Percentiles rank a stretch among this genome's conserved stretches.
Conservation (phyloP, 2,888 invertebrate genomes). For the Pollenia labialis region DNA sequence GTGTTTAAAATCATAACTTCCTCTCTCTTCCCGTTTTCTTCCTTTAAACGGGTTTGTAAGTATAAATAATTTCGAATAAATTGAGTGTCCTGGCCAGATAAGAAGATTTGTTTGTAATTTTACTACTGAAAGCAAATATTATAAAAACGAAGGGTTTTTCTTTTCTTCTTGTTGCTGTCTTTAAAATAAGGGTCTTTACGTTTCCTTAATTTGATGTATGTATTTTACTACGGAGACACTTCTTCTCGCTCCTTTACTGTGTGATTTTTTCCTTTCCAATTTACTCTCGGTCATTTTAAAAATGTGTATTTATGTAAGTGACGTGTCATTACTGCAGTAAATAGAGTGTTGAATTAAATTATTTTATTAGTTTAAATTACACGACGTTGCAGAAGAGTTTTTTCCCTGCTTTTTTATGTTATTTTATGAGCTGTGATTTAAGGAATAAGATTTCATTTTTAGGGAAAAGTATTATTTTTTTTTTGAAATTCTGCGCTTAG, state of each 20-base stretch:
- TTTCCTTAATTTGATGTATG: slow-evolving; percentile 31
- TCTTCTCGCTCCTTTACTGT: neutral
- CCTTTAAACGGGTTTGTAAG: neutral
- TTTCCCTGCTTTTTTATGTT: too few relatives aligned
- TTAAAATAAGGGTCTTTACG: slow-evolving; percentile 38
- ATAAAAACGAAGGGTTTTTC: slow-evolving; percentile 6
- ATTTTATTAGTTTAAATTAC: slow-evolving; percentile 54
- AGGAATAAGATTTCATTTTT: neutral
- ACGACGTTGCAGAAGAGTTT: neutral
- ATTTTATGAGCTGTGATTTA: neutral
- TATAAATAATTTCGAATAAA: slow-evolving; percentile 5
- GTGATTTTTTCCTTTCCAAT: slow-evolving; percentile 18
- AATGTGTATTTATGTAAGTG: slow-evolving; percentile 24
- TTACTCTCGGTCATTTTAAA: neutral
- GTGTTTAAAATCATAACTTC: too few relatives aligned
- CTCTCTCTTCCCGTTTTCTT: too few relatives aligned
- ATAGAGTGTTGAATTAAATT: slow-evolving; percentile 48
- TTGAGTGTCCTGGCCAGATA: slow-evolving; percentile 61
- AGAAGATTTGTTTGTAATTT: slow-evolving; percentile 59
- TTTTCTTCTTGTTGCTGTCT: neutral
- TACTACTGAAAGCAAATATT: slow-evolving; percentile 21
- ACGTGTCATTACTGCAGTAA: slow-evolving; percentile 58
- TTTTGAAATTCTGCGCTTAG: too few relatives aligned
- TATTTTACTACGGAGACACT: neutral
- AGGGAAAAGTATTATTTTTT: too few relatives aligned